Evolutionary conservation across 2,888 invertebrate genomes (phyloP).

Genomic region (Calliphora vomitoria): DNA sequence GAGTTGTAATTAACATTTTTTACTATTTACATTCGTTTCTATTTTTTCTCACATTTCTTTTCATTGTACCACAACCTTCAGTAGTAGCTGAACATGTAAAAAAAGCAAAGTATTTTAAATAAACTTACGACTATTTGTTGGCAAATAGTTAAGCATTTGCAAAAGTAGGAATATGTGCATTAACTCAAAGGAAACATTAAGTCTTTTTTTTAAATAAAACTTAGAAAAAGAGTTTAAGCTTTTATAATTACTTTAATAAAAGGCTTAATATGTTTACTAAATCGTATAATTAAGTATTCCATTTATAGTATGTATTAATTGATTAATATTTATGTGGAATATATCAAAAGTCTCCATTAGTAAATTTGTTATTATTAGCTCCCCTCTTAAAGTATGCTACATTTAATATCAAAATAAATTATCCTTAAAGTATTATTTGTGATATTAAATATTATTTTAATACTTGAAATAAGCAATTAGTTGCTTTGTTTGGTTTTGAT

Average conservation of each 20-base stretch:
- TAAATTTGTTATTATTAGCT: not conserved
- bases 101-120: constrained; percentile 10
- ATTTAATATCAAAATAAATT: not conserved
- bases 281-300: too few species aligned
- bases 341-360: not conserved
- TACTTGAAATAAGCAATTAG: constrained; percentile 59
- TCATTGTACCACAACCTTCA: constrained; percentile 10
- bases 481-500: constrained; percentile 22
- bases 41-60: not conserved
- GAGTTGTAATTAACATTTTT: constrained; percentile 53
- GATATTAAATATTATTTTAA: constrained; percentile 69
- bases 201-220: too few species aligned
- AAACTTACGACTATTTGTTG: constrained; percentile 24
- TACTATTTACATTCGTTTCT: constrained; percentile 31
- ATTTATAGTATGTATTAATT: too few species aligned
- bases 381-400: not conserved
- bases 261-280: too few species aligned
- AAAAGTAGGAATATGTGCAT: not conserved
- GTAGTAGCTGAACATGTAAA: not conserved
- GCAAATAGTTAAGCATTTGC: constrained; percentile 28
- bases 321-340: too few species aligned
- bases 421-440: constrained; percentile 29
- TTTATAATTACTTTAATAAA: too few species aligned
- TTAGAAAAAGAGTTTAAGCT: too few species aligned
- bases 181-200: too few species aligned